Evolutionary conservation across 2,797 vertebrate species (phyloP), one percentile per base, ranked within the genome.

Genomic region (Prionace glauca): DNA sequence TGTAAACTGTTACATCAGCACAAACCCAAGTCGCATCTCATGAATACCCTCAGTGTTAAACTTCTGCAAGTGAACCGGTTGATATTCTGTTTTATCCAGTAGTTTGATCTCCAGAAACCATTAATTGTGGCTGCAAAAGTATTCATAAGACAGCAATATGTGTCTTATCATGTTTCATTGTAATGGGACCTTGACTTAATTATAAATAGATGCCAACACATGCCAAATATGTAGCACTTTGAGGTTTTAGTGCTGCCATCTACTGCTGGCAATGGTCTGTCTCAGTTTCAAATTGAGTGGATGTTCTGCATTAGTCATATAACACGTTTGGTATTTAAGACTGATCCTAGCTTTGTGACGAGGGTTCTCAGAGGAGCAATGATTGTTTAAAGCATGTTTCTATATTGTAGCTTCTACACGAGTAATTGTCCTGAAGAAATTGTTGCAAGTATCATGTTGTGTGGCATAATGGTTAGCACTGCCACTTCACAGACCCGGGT

Each of bases 231-330:
- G 32, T 20, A 9, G 0, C n/a, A 92, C 41, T 92, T n/a, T 69
- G 24, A 50, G 65, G n/a, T 41, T 26, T 92, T 62, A 69, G 90
- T 92, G 65, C 90, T 92, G 90, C 90, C 90, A 69, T 67, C 90
- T 69, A 69, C 90, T 92, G 90, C 14, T 69, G 22, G 16, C 41
- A 41, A 69, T 41, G 65, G 90, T 16, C 90, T 16, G 41, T 4
- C 45, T 29, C 41, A 56, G 50, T 67, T 92, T 67, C 14, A 8
- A 92, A 45, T 1, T 45, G 20, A 45, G 8, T 8, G 29, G 29
- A 32, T 62, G 14, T 24, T 12, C 84, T 50, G 24, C 2, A 87
- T 87, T 26, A 87, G 50, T 84, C 16, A 50, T 87, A 87, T 87
- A 22, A 88, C 60, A 88, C 29, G 50, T 45, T 12, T 14, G 20